Conservation (phyloP, 2,888 invertebrate genomes). For the Temnothorax unifasciatus region DNA sequence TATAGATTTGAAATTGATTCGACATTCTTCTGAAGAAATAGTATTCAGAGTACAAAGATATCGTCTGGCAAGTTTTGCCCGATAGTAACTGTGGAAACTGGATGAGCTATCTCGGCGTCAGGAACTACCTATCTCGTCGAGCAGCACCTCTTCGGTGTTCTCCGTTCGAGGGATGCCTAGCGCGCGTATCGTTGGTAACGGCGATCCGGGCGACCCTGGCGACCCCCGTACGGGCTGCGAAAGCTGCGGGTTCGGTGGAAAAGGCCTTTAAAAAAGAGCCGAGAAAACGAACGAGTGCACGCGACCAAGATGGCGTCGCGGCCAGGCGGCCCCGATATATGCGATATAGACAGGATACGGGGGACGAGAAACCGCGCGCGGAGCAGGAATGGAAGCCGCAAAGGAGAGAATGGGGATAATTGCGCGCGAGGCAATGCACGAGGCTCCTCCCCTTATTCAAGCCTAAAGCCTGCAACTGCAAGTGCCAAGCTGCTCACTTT, state of each 20-base stretch:
- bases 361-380: constrained; percentile 52
- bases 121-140: constrained; percentile 37
- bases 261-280: constrained; percentile 58
- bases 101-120: neutral
- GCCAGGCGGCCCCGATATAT: constrained; percentile 58
- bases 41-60: neutral
- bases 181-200: constrained; percentile 49
- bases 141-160: constrained; percentile 59
- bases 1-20: neutral
- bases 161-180: constrained; percentile 38
- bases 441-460: constrained; percentile 80
- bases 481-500: constrained; percentile 77
- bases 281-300: constrained; percentile 68
- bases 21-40: neutral
- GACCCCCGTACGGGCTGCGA: constrained; percentile 58
- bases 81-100: constrained; percentile 9
- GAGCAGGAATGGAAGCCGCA: constrained; percentile 76
- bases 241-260: constrained; percentile 59
- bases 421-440: constrained; percentile 75
- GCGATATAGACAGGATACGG: constrained; percentile 64
- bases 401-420: constrained; percentile 77
- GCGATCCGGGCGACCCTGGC: constrained; percentile 61
- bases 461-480: constrained; percentile 75
- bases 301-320: constrained; percentile 76
- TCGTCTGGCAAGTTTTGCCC: neutral